Conservation (phyloP, 2,888 invertebrate species). For the Nasonia oneida region DNA sequence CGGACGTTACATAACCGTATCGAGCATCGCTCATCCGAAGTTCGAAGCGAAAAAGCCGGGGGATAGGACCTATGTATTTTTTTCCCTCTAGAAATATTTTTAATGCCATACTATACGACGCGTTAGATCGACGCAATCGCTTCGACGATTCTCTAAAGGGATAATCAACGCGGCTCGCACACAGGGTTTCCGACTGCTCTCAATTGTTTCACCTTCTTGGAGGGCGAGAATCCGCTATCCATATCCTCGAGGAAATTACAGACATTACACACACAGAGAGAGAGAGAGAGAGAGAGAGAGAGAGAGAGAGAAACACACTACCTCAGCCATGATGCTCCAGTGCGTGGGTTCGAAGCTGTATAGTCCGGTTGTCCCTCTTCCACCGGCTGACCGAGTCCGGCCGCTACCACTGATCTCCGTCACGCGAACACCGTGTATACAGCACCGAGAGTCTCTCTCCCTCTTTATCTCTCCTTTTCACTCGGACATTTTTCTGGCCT, state of each 20-base stretch:
- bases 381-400: constrained; percentile 51
- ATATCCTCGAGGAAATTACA: no score
- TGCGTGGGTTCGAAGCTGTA: neutral
- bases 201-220: neutral
- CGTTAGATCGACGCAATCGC: no score
- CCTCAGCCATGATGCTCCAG: constrained; percentile 32
- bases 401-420: constrained; percentile 28
- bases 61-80: no score
- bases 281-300: no score
- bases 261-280: neutral
- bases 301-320: neutral
- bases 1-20: neutral
- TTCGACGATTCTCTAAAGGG: neutral
- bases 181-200: no score
- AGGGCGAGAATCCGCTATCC: neutral
- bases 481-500: constrained; percentile 70
- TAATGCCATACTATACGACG: no score
- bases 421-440: neutral
- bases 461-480: constrained; percentile 46
- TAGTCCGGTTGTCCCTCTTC: neutral
- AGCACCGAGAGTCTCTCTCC: neutral
- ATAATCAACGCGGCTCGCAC: neutral
- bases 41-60: neutral
- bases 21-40: neutral
- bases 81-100: no score